Evolutionary conservation across 2,797 vertebrate genomes (phyloP), one percentile per base, ranked within the genome.

Genomic region (Aplochiton taeniatus): DNA sequence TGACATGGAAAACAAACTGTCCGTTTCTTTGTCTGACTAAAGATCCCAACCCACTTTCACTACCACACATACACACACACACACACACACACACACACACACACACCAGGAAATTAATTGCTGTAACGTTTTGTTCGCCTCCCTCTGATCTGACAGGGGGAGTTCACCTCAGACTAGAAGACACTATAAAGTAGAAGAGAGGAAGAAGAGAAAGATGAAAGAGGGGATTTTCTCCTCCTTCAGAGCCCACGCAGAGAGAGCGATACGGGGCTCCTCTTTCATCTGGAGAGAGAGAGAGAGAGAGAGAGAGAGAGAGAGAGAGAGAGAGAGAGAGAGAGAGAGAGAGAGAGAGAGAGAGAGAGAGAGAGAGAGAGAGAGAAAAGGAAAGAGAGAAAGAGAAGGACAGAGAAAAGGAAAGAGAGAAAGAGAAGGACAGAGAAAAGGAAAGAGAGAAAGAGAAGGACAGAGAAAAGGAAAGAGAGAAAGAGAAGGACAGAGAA

Each of bases 151-250:
- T 19, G 66, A 41, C 16, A 52, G 71, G 63, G 63, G 55, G 63
- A 55, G 68, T 45, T 49, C 63, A 70, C 69, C 71, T 72, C 60
- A 42, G 31, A 31, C 31, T 31, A 41, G 52, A 63, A 51, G 66
- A 52, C 13, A 60, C 44, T 4, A 53, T 58, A 8, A 72, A 31
- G 13, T n/a, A n/a, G 68, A 20, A 16, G 53, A 48, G 11, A 18
- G 10, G 10, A 13, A 48, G 18, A 45, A 17, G 45, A 20, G 18
- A 14, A 17, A 58, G 51, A 53, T 53, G 14, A 65, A 61, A 6
- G 59, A n/a, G 65, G 53, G 41, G 67, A 62, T 76, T 73, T 43
- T 72, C 57, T 66, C 43, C 50, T 73, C 68, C 58, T 18, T 17
- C 16, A 48, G 11, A 59, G 66, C 41, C 52, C 19, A 58, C 6